These are phyloP conservation scores for Popillia japonica DNA, from an alignment of 1,140 invertebrate species.

Conservation along the genomic window DNA sequence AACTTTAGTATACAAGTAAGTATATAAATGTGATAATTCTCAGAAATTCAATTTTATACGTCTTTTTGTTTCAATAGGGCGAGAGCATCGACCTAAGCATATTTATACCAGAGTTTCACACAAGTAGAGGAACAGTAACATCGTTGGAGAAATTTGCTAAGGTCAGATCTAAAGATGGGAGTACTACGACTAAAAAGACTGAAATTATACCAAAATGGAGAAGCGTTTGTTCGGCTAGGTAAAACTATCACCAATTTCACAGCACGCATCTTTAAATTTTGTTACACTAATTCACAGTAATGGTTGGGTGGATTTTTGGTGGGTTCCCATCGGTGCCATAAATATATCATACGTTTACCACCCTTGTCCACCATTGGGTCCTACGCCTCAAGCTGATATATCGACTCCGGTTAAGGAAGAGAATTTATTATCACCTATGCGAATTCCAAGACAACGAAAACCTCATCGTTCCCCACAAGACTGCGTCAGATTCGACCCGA, in stretches of 20 bases:
- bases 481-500: constrained; percentile 84
- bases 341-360: constrained; percentile 92
- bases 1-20: constrained; percentile 89
- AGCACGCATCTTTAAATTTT: too few species aligned
- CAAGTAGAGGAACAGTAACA: constrained; percentile 81
- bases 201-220: constrained; percentile 82
- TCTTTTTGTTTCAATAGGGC: constrained; percentile 66
- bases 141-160: constrained; percentile 91
- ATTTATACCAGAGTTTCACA: constrained; percentile 91
- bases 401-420: constrained; percentile 95
- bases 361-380: constrained; percentile 85
- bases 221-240: constrained; percentile 80
- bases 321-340: constrained; percentile 90
- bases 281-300: constrained; percentile 59
- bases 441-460: constrained; percentile 78
- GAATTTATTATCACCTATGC: constrained; percentile 87
- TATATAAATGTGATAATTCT: neutral
- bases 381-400: constrained; percentile 87
- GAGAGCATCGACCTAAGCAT: constrained; percentile 90
- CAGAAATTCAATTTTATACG: neutral
- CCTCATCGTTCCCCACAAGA: constrained; percentile 55
- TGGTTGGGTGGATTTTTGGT: constrained; percentile 97
- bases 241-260: constrained; percentile 22
- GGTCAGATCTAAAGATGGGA: constrained; percentile 79
- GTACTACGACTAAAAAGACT: constrained; percentile 61